Evolutionary conservation across 2,797 vertebrate species (phyloP).

Genomic region (Paguma larvata): DNA sequence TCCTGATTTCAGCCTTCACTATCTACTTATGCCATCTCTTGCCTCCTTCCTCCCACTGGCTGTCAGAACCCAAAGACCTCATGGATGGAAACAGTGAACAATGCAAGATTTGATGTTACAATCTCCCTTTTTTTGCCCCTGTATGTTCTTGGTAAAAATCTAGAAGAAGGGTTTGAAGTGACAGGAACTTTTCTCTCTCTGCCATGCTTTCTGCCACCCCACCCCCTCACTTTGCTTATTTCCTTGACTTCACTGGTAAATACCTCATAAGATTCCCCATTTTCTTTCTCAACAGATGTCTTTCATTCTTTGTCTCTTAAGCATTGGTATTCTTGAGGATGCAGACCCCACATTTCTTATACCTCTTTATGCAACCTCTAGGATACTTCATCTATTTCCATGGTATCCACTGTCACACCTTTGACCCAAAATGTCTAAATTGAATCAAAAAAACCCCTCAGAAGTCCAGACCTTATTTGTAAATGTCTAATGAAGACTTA

Average conservation of each 20-base stretch:
- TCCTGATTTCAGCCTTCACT: neutral
- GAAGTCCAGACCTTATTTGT: neutral
- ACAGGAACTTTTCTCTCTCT: neutral
- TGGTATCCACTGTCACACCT: neutral
- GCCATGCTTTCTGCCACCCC: neutral
- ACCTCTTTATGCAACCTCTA: neutral
- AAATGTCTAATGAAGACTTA: neutral
- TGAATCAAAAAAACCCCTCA: neutral
- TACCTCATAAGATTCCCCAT: neutral
- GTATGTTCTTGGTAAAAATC: neutral
- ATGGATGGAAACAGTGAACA: neutral
- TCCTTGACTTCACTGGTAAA: neutral
- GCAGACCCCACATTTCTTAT: neutral
- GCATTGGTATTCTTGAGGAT: neutral
- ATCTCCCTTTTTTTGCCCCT: neutral
- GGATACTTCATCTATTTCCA: neutral
- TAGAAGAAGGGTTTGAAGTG: neutral
- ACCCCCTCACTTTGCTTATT: neutral
- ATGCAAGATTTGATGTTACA: neutral
- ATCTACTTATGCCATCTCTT: neutral
- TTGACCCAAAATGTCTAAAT: constrained; percentile 17
- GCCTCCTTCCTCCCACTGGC: neutral
- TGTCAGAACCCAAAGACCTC: constrained; percentile 8
- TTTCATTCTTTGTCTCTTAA: neutral
- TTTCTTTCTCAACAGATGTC: neutral